phyloP scores from a whole-genome alignment of 2,888 invertebrate genomes.

The Clitarchus hookeri region DNA sequence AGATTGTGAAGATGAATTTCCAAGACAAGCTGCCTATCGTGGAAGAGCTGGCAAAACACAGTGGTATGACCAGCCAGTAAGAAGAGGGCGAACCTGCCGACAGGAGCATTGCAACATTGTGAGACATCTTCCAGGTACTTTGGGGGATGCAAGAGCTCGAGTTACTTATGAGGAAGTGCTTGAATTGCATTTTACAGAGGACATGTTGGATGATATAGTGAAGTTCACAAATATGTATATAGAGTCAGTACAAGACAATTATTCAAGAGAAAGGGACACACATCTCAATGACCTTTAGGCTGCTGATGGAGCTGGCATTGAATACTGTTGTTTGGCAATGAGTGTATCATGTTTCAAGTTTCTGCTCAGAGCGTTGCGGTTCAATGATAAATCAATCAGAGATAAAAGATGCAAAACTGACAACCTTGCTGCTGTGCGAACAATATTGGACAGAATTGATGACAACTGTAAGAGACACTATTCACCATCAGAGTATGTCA shows the following conservation, averaged over 20 bases:
- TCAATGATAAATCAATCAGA: background rate
- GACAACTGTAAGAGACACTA: slow-evolving; percentile 35
- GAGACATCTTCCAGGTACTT: background rate
- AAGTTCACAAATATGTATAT: background rate
- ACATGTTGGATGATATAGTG: background rate
- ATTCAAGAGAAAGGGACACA: background rate
- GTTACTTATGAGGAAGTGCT: no score
- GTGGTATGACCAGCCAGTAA: background rate
- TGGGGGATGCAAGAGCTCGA: background rate
- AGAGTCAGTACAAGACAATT: no score
- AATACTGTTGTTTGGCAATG: slow-evolving; percentile 5
- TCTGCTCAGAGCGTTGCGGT: background rate
- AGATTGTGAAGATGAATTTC: background rate
- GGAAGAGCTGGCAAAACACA: background rate
- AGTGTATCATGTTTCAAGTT: background rate
- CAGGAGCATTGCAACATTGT: no score
- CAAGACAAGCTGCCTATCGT: background rate
- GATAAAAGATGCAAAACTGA: background rate
- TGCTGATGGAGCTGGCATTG: slow-evolving; percentile 15
- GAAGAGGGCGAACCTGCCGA: background rate
- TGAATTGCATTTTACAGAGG: background rate
- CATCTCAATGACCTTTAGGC: background rate
- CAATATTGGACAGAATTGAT: background rate
- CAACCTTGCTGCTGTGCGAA: slow-evolving; percentile 11
- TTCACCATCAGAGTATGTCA: slow-evolving; percentile 45